Evolutionary conservation across 2,113 vertebrate genomes (phyloP).

Genomic region (Machaerirhynchus nigripectus): DNA sequence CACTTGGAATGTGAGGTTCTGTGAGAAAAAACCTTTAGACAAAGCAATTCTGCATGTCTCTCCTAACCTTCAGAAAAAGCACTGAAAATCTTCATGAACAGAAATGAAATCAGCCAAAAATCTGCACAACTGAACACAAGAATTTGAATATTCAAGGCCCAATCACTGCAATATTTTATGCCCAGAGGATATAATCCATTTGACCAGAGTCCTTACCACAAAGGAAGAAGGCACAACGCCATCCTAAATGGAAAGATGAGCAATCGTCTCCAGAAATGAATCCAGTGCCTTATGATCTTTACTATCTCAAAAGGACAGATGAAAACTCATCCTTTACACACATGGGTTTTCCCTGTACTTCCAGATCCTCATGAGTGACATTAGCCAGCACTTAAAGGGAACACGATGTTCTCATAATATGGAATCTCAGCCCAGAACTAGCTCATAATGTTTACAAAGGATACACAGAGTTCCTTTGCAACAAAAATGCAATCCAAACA

Average conservation of each 20-base stretch:
- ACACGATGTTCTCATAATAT: neutral
- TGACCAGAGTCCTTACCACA: neutral
- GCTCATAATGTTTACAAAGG: neutral
- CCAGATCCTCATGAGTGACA: neutral
- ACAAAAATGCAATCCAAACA: neutral
- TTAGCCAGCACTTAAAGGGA: neutral
- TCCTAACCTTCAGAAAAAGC: neutral
- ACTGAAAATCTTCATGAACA: neutral
- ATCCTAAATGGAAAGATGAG: neutral
- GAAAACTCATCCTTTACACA: neutral
- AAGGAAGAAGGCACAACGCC: neutral
- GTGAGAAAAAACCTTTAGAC: neutral
- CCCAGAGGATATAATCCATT: neutral
- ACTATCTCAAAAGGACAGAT: neutral
- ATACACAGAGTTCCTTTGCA: neutral
- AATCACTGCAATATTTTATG: neutral
- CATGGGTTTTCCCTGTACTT: neutral
- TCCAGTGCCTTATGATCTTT: neutral
- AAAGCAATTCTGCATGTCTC: neutral
- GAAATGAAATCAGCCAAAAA: neutral
- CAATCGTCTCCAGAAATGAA: neutral
- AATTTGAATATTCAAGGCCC: neutral
- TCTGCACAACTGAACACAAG: neutral
- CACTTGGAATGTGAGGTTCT: neutral
- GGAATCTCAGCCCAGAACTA: slow-evolving; percentile 5